phyloP scores from a whole-genome alignment of 2,113 vertebrate genomes.

The Bucco capensis region DNA sequence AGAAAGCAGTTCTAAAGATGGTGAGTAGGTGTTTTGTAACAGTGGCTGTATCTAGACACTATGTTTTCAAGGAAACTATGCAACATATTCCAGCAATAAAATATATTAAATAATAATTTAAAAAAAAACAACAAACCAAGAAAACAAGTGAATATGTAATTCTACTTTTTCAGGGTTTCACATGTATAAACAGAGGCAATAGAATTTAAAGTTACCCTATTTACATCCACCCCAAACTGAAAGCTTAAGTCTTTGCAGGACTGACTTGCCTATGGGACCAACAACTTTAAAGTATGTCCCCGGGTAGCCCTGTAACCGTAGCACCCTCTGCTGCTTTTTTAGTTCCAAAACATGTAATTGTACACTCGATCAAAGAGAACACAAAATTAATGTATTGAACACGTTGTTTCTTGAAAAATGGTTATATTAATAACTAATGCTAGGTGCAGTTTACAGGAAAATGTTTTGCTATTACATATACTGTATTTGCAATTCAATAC shows the following conservation, averaged over 20 bases:
- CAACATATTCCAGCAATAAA: not conserved
- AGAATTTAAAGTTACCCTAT: not conserved
- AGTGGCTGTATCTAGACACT: not conserved
- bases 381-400: not conserved
- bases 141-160: not conserved
- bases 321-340: conserved; percentile 75
- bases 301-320: conserved; percentile 57
- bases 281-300: not conserved
- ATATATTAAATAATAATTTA: not conserved
- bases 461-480: not conserved
- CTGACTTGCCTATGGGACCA: not conserved
- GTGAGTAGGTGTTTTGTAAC: not conserved
- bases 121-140: not conserved
- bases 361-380: not conserved
- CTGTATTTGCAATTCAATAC: not conserved
- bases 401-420: not conserved
- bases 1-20: not conserved
- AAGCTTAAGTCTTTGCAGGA: not conserved
- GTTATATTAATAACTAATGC: not conserved
- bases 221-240: not conserved
- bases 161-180: not conserved
- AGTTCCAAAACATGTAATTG: conserved; percentile 11
- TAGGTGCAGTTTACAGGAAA: not conserved
- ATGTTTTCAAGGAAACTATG: not conserved
- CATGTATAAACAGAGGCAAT: not conserved